Conservation (phyloP, 2,888 invertebrate genomes). For the Buathra laborator region DNA sequence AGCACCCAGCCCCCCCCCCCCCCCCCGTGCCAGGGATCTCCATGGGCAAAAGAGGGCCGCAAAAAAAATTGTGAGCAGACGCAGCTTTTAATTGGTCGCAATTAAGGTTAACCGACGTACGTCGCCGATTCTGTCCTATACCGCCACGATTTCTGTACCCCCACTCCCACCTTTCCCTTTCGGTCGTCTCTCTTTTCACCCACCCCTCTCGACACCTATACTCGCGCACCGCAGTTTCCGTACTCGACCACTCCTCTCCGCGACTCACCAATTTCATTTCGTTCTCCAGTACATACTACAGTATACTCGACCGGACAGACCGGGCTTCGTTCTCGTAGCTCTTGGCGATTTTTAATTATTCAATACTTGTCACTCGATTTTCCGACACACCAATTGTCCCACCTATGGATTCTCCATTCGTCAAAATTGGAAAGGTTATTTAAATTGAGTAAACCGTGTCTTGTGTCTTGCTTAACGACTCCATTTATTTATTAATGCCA, state of each 20-base stretch:
- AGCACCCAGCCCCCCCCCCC: constrained; percentile 33
- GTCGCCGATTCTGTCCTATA: constrained; percentile 47
- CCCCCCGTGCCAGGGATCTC: background rate
- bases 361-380: constrained; percentile 34
- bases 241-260: constrained; percentile 29
- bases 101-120: constrained; percentile 72
- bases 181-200: constrained; percentile 42
- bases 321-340: constrained; percentile 21
- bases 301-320: constrained; percentile 14
- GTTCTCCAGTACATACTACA: background rate
- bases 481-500: too few relatives aligned
- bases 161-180: constrained; percentile 17
- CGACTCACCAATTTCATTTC: constrained; percentile 53
- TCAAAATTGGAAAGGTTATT: constrained; percentile 13
- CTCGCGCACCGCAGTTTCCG: constrained; percentile 37
- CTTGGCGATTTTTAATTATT: constrained; percentile 56
- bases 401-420: constrained; percentile 16
- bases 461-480: background rate
- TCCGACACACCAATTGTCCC: constrained; percentile 3
- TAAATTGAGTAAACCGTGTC: background rate
- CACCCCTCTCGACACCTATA: constrained; percentile 2
- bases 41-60: background rate
- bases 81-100: constrained; percentile 74
- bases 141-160: constrained; percentile 43
- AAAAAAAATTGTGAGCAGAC: constrained; percentile 62